phyloP scores from a whole-genome alignment of 2,113 vertebrate genomes.

The Oceanodroma tethys region DNA sequence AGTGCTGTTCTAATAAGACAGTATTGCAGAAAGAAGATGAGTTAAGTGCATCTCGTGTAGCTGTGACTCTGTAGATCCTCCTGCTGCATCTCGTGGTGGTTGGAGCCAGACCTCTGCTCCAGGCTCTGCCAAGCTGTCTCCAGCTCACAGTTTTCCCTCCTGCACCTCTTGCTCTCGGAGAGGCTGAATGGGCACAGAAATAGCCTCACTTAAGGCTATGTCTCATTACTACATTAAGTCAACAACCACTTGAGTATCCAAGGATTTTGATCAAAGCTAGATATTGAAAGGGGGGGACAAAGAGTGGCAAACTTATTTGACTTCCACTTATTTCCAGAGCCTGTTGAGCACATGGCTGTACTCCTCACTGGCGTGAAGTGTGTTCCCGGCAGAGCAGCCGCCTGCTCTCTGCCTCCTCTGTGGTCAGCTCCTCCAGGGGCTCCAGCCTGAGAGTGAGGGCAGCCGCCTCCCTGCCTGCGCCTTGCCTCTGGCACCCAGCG shows the following conservation, averaged over 20 bases:
- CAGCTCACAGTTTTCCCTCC: neutral
- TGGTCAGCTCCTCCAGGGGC: neutral
- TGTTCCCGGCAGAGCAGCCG: neutral
- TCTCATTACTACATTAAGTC: conserved; percentile 61
- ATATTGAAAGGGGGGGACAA: conserved; percentile 25
- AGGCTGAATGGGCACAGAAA: conserved; percentile 30
- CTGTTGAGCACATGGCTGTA: neutral
- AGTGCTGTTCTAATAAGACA: rapidly evolving
- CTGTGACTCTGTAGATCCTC: neutral
- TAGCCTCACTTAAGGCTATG: conserved; percentile 40
- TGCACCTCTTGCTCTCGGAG: neutral
- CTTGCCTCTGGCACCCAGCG: rapidly evolving
- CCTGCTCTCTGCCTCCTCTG: neutral
- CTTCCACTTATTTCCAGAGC: conserved; percentile 46
- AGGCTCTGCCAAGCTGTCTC: neutral
- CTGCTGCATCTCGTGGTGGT: neutral
- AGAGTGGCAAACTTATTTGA: conserved; percentile 48
- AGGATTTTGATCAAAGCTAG: conserved; percentile 60
- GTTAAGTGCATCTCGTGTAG: neutral
- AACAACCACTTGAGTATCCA: conserved; percentile 54
- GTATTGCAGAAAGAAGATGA: neutral
- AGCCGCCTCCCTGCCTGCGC: neutral
- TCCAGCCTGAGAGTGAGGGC: neutral
- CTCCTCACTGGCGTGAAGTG: neutral
- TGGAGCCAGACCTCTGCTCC: neutral